Conservation (phyloP, 2,888 invertebrate species). For the Pseudococcus viburni region DNA sequence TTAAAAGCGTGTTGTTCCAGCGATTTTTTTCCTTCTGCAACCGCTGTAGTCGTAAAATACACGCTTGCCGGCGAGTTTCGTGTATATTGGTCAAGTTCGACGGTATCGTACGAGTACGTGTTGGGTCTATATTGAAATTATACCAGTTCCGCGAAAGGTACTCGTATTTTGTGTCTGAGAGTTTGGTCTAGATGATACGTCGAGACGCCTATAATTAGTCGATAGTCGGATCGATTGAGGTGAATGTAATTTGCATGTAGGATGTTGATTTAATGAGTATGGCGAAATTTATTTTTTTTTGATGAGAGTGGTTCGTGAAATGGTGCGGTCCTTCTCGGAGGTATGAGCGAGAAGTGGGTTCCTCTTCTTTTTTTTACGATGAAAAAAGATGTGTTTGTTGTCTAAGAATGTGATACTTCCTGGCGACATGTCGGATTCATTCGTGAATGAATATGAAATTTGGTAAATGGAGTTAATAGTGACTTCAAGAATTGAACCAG, state of each 20-base stretch:
- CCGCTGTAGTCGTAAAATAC: conserved; percentile 13
- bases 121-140: conserved; percentile 9
- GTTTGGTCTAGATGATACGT: not conserved
- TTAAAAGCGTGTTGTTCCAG: conserved; percentile 6
- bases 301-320: not conserved
- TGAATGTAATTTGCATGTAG: conserved; percentile 26
- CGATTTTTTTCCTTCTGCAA: not conserved
- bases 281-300: not conserved
- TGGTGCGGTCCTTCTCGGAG: not conserved
- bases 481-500: too few relatives aligned
- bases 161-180: not conserved
- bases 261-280: not conserved
- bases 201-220: conserved; percentile 46
- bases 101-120: not conserved
- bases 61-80: conserved; percentile 8
- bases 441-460: not conserved
- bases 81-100: conserved; percentile 33
- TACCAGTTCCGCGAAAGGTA: conserved; percentile 15
- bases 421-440: not conserved
- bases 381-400: not conserved
- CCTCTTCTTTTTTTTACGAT: not conserved
- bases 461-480: too few relatives aligned
- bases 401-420: not conserved
- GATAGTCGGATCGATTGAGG: not conserved
- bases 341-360: not conserved